These are phyloP conservation scores for Bufo bufo DNA, from an alignment of 2,113 vertebrate species.

Conservation along the genomic window DNA sequence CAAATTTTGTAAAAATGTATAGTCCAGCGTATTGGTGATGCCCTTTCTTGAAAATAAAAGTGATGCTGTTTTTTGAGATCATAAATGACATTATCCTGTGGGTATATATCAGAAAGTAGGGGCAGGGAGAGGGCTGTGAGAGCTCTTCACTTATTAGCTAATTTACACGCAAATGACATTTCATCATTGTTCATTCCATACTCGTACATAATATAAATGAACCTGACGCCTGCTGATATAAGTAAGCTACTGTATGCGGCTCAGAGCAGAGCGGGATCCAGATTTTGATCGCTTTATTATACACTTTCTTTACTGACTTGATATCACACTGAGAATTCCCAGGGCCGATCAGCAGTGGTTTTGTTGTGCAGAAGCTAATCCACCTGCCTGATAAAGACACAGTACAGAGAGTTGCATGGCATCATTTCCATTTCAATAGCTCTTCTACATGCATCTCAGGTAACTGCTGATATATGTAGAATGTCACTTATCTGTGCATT, in stretches of 20 bases:
- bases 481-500: not conserved
- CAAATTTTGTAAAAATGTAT: too few relatives aligned
- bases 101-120: not conserved
- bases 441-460: not conserved
- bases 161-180: not conserved
- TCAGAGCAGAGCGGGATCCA: not conserved
- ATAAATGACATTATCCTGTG: not conserved
- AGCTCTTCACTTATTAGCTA: not conserved
- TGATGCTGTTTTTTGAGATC: not conserved
- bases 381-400: not conserved
- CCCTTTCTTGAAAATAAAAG: too few relatives aligned
- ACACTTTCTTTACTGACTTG: not conserved
- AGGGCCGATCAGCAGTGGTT: not conserved
- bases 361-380: slow-evolving; percentile 7
- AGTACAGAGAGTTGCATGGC: not conserved
- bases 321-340: slow-evolving; percentile 22
- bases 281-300: slow-evolving; percentile 2
- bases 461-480: not conserved
- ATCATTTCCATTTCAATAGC: not conserved
- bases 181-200: not conserved
- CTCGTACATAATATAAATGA: not conserved
- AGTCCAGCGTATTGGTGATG: too few relatives aligned
- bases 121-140: not conserved
- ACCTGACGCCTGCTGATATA: not conserved
- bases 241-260: not conserved